Percentiles rank a stretch among this genome's conserved stretches.
These are phyloP conservation scores for Centropristis striata DNA, from an alignment of 2,113 vertebrate genomes.

Conservation along the genomic window DNA sequence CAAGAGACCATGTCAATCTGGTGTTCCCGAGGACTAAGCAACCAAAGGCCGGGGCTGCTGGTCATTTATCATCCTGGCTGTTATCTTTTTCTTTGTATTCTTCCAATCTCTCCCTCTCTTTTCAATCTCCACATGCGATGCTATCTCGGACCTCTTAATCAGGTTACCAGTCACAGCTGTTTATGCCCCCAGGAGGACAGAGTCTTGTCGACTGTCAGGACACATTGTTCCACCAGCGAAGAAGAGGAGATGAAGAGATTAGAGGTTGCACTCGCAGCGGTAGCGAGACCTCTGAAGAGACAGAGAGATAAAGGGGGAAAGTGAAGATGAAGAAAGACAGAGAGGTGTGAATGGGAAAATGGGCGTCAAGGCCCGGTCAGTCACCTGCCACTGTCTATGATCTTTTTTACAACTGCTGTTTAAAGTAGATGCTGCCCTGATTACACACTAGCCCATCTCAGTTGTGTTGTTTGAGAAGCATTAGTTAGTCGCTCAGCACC, in stretches of 20 bases:
- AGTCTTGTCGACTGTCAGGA: slow-evolving; percentile 71
- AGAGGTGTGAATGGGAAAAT: slow-evolving; percentile 31
- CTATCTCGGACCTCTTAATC: slow-evolving; percentile 78
- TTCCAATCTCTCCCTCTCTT: slow-evolving; percentile 1
- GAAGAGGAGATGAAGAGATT: slow-evolving; percentile 69
- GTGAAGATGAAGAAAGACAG: background rate
- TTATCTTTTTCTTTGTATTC: slow-evolving; percentile 48
- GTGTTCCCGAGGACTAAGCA: slow-evolving; percentile 7
- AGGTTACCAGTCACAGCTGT: slow-evolving; percentile 71
- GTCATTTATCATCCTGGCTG: slow-evolving; percentile 49
- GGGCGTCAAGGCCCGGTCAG: background rate
- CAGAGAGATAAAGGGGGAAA: slow-evolving; percentile 30
- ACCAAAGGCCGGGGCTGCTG: slow-evolving; percentile 13
- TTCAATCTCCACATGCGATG: slow-evolving; percentile 62
- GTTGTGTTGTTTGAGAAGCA: background rate
- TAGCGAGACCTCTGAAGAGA: slow-evolving; percentile 31
- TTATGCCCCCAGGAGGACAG: slow-evolving; percentile 68
- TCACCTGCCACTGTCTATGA: background rate
- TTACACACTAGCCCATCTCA: background rate
- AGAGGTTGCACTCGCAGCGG: slow-evolving; percentile 33
- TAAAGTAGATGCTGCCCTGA: background rate
- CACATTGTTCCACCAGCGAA: slow-evolving; percentile 76
- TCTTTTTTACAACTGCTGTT: slow-evolving; percentile 7
- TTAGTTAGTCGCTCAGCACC: background rate
- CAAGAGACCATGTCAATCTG: background rate